These are phyloP conservation scores for Pentalonia nigronervosa DNA, from an alignment of 1,140 invertebrate species.

Conservation along the genomic window DNA sequence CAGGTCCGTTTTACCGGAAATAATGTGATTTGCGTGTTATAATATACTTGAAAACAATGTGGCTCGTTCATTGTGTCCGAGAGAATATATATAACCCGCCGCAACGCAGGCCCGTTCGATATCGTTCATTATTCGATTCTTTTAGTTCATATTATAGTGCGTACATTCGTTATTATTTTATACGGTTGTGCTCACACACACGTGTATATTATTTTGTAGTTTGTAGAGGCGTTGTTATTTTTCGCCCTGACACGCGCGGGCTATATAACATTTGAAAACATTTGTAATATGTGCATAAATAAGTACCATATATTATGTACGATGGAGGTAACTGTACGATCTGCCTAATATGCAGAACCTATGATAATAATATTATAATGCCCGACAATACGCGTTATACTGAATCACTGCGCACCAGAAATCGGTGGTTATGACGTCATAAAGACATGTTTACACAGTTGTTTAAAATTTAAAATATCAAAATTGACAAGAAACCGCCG, in stretches of 20 bases:
- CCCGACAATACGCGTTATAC: not conserved
- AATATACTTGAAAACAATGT: constrained; percentile 14
- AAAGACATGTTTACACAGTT: not conserved
- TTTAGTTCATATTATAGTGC: not conserved
- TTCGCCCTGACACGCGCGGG: not conserved
- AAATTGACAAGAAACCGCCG: not conserved
- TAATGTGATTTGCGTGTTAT: constrained; percentile 50
- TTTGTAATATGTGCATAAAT: not conserved
- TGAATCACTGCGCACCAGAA: not conserved
- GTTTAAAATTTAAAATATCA: not conserved
- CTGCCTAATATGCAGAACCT: not conserved
- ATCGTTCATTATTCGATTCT: constrained; percentile 30
- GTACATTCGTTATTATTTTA: not conserved
- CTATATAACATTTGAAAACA: not conserved
- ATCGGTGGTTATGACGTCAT: not conserved
- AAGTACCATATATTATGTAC: not conserved
- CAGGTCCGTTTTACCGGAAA: constrained; percentile 56
- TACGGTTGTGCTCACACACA: not conserved
- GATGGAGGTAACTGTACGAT: not conserved
- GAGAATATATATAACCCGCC: not conserved
- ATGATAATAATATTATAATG: not conserved
- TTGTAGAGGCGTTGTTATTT: not conserved
- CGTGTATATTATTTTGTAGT: not conserved
- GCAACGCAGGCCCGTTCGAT: not conserved
- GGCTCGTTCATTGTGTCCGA: constrained; percentile 33